These are phyloP conservation scores for Lepilemur septentrionalis DNA, from an alignment of 2,797 vertebrate genomes.

Conservation along the genomic window DNA sequence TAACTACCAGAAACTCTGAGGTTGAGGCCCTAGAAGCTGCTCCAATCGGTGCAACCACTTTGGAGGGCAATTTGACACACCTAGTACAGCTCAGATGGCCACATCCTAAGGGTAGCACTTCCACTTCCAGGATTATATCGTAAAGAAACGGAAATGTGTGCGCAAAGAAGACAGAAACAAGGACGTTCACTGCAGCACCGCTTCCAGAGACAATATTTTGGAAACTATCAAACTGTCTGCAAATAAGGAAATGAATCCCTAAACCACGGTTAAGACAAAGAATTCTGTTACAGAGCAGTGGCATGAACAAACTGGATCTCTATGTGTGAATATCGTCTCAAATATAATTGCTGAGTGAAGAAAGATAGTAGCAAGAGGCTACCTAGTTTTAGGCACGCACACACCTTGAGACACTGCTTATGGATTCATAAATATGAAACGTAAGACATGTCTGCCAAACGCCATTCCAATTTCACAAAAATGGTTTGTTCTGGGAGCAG, in stretches of 20 bases:
- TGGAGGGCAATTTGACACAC: background rate
- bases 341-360: background rate
- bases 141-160: background rate
- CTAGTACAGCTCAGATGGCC: background rate
- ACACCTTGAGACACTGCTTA: background rate
- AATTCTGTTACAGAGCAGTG: background rate
- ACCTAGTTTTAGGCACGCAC: background rate
- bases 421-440: background rate
- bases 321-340: background rate
- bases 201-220: background rate
- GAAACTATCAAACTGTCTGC: background rate
- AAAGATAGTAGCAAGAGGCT: background rate
- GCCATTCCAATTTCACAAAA: background rate
- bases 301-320: background rate
- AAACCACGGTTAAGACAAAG: background rate
- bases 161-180: background rate
- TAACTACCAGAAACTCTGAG: background rate
- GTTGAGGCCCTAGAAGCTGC: background rate
- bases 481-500: background rate
- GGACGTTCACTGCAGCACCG: background rate
- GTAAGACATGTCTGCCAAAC: background rate
- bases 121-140: background rate
- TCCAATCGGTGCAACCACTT: background rate
- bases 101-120: background rate
- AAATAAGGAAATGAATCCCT: background rate